A percentile compares a stretch with the other conserved stretches of the same genome.
These are phyloP conservation scores for Drosophila bocki DNA, from an alignment of 1,140 invertebrate genomes.

Conservation along the genomic window DNA sequence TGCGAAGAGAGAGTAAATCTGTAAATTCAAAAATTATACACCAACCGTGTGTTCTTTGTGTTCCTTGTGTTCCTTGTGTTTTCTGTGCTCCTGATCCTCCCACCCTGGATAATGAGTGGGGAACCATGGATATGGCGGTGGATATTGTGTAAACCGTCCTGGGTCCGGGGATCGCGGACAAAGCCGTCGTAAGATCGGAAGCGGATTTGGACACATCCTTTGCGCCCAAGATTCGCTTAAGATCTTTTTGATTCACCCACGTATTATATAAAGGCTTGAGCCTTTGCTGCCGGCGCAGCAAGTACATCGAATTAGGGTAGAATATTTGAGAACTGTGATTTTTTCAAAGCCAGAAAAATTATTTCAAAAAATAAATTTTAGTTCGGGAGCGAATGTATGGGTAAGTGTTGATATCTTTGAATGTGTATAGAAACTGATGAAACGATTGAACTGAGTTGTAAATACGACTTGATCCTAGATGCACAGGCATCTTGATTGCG, in stretches of 20 bases:
- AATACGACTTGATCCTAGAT: background rate
- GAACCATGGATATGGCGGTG: slow-evolving; percentile 13
- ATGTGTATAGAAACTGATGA: slow-evolving; percentile 15
- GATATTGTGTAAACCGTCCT: too few relatives aligned
- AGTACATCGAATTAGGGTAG: slow-evolving; percentile 38
- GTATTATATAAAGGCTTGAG: slow-evolving; percentile 5
- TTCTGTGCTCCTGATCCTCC: background rate
- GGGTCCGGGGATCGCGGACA: slow-evolving; percentile 9
- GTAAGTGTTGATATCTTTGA: slow-evolving; percentile 11
- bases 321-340: background rate
- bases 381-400: background rate
- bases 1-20: too few relatives aligned
- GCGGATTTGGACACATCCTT: slow-evolving; percentile 31
- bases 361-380: background rate
- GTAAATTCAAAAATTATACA: too few relatives aligned
- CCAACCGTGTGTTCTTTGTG: too few relatives aligned
- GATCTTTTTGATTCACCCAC: background rate
- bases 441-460: too few relatives aligned
- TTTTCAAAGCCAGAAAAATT: background rate
- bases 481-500: background rate
- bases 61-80: background rate
- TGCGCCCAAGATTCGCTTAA: too few relatives aligned
- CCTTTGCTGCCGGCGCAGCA: slow-evolving; percentile 38
- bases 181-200: slow-evolving; percentile 16
- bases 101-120: background rate